Evolutionary conservation across 1,140 invertebrate species (phyloP), one percentile per base, ranked within the genome.

Genomic region (Eumaeus atala): DNA sequence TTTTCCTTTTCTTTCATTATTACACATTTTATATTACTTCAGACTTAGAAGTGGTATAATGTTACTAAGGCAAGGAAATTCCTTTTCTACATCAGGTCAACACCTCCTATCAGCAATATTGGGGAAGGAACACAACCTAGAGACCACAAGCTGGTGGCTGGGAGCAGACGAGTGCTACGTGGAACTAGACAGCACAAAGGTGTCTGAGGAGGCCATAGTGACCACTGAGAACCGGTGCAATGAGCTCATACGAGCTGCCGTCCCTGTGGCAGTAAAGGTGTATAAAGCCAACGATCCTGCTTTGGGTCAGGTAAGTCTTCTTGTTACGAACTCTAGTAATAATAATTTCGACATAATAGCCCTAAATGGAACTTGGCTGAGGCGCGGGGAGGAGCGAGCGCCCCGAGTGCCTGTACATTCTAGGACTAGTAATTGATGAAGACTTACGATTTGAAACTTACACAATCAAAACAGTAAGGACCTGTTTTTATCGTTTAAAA

Each of bases 71-170:
- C n/a, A 28, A 3, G 2, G 21, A 49, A n/a, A 35, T 36, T 5
- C 38, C 3, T 49, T 48, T 52, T n/a, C 54, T 77, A 83, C 21
- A 6, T 64, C 74, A 92, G 94, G 92, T 0, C 95, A 96, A 70
- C 95, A 96, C 85, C 87, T 96, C 8, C 90, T 96, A 9, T 93
- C 94, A n/a, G 94, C 94, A 16, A 79, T 95, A 44, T 90, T 93
- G 50, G 92, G 94, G 64, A 87, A 87, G n/a, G 89, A 92, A 66
- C 92, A 90, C 84, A 89, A 89, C 18, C 90, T 90, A 59, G 71
- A 87, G 7, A 96, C 94, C 40, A 92, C 92, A 1, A 93, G 93
- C 7, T 96, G 95, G 95, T 94, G 92, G 88, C 79, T 95, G 7
- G 95, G 95, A 1, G 89, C 91, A 66, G 89, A 91, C 34, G 87